Percentiles rank a stretch among this genome's conserved stretches.
Conservation (phyloP, 2,888 invertebrate species). For the Drepanosiphum platanoidis region DNA sequence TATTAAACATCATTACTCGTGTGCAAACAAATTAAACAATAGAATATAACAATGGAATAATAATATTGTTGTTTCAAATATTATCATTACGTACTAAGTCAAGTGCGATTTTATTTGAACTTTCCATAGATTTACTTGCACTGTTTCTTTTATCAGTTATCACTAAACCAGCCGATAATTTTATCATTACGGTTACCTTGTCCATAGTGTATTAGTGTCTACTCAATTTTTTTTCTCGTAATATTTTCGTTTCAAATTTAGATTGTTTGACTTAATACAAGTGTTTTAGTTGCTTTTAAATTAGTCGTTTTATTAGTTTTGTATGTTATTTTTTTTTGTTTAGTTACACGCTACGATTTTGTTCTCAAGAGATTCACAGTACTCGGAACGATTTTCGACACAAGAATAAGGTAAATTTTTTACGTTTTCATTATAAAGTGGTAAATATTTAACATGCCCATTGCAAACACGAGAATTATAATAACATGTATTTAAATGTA, state of each 20-base stretch:
- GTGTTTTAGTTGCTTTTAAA: neutral
- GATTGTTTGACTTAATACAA: too few species aligned
- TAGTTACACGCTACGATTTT: neutral
- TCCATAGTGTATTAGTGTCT: too few species aligned
- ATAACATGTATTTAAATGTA: too few species aligned
- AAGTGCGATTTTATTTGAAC: conserved; percentile 35
- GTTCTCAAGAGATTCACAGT: neutral
- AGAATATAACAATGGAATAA: neutral
- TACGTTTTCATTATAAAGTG: neutral
- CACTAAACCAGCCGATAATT: conserved; percentile 43
- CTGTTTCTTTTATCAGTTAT: conserved; percentile 42
- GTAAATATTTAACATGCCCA: neutral
- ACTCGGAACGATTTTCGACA: neutral
- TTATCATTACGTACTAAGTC: neutral
- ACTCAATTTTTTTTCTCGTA: neutral
- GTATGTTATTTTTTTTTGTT: neutral
- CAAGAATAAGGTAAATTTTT: conserved; percentile 10
- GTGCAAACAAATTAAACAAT: neutral
- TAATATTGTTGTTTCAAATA: neutral
- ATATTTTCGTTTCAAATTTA: conserved; percentile 18
- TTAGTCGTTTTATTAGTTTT: neutral
- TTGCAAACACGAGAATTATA: neutral
- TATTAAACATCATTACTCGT: neutral
- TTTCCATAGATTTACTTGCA: conserved; percentile 31
- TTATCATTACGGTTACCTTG: too few species aligned